Base-by-base conservation (phyloP, 1,140 invertebrate genomes). In the Drosophila nigromelanica region DNA sequence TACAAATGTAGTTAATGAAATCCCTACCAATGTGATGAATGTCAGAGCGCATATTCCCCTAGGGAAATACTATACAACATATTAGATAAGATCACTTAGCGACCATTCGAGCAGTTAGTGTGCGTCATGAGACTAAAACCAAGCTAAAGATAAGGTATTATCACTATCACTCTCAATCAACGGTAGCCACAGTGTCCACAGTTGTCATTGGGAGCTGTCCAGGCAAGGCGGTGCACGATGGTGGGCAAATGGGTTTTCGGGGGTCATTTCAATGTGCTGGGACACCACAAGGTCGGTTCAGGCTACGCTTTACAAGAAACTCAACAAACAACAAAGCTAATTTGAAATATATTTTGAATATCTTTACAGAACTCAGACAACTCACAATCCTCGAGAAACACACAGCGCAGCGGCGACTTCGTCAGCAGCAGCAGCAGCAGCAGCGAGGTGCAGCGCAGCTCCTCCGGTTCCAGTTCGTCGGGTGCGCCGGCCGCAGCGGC, bases 401-500 rank as follows among this genome's bases (percentile, higher is more conserved):
- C 70, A 4, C 72, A 54, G 8, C 62, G 64, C 12, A 42, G 42
- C 15, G 59, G 52, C 15, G 43, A 35, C 27, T 76, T 76, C 43
- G 66, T n/a, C n/a, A n/a, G 64, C 51, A 75, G 42, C 15, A 66
- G 52, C 15, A 51, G 45, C 27, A 79, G 79, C 45, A 69, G 68
- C 51, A 76, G 63, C 59, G 76, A 86, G 21, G 54, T 90, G 15
- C 75, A 90, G 35, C 87, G 78, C 30, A 75, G 75, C 48, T 70
- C 62, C 12, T 90, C 83, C 11, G 77, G 74, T n/a, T 90, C 80
- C n/a, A 78, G 76, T 55, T 82, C 76, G 2, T 89, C 75, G 10
- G 63, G 72, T 6, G 48, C 42, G 5, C 12, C 21, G 12, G 40
- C 18, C 2, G 40, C 39, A 6, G 4, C 33, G 14, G 35, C 12